A percentile compares a stretch with the other conserved stretches of the same genome.
Conservation (phyloP, 2,797 vertebrate genomes). For the Antennarius maculatus region DNA sequence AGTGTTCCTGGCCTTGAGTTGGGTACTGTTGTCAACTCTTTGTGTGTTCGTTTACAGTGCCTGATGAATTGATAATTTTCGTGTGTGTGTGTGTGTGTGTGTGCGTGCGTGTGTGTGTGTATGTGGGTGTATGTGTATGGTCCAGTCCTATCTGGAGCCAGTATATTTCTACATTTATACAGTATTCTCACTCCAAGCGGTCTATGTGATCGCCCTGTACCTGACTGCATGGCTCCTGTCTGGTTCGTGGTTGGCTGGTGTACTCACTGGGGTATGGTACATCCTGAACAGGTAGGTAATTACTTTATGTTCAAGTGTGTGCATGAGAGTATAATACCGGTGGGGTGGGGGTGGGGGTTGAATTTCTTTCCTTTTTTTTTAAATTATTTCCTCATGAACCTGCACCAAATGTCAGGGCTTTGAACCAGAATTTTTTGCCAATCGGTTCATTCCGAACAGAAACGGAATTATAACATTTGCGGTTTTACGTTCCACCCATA, state of each 20-base stretch:
- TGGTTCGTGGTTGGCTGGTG: constrained; percentile 92
- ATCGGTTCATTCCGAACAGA: too few species aligned
- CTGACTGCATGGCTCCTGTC: constrained; percentile 95
- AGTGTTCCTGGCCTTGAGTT: constrained; percentile 23
- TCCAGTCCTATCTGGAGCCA: constrained; percentile 92
- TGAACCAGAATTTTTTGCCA: too few species aligned
- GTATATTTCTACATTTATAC: constrained; percentile 99
- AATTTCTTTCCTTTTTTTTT: too few species aligned
- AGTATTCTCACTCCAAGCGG: constrained; percentile 93
- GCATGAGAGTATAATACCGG: background rate
- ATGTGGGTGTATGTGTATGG: constrained; percentile 49
- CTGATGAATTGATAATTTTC: constrained; percentile 40
- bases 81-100: constrained; percentile 20
- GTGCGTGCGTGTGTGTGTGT: constrained; percentile 42
- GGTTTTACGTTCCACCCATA: too few species aligned
- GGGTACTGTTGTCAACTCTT: constrained; percentile 21
- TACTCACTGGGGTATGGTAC: constrained; percentile 91
- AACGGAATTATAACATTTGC: too few species aligned
- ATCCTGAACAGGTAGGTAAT: constrained; percentile 90
- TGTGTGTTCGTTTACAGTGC: constrained; percentile 10
- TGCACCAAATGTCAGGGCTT: too few species aligned
- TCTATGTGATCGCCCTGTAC: constrained; percentile 93
- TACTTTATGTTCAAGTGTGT: background rate
- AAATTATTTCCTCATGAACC: background rate
- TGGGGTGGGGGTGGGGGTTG: background rate